A percentile compares a stretch with the other conserved stretches of the same genome.
Evolutionary conservation across 2,113 vertebrate genomes (phyloP).

Genomic region (Antigone vipio): DNA sequence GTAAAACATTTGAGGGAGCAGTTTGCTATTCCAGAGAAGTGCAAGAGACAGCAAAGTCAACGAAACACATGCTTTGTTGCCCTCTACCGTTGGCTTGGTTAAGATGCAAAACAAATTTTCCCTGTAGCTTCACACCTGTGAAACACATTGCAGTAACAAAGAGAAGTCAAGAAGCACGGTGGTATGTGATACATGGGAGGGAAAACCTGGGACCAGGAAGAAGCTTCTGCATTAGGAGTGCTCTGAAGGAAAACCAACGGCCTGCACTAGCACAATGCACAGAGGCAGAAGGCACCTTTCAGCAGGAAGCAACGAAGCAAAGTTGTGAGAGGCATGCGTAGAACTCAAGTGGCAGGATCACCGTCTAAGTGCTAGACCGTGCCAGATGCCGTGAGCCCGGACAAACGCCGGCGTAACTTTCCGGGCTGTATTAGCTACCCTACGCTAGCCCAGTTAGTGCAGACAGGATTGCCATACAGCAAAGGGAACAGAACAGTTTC

Average conservation of each 20-base stretch:
- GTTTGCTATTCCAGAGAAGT: not conserved
- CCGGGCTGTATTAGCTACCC: not conserved
- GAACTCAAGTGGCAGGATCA: not conserved
- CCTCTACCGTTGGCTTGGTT: not conserved
- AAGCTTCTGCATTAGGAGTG: not conserved
- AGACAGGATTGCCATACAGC: not conserved
- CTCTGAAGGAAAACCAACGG: not conserved
- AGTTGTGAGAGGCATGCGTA: not conserved
- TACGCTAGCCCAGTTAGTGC: fast-evolving
- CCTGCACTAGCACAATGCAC: not conserved
- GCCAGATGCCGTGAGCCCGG: not conserved
- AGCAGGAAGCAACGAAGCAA: fast-evolving
- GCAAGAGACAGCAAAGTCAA: not conserved
- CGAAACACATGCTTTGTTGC: not conserved
- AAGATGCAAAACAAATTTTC: not conserved
- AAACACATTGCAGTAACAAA: not conserved
- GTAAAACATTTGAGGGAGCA: not conserved
- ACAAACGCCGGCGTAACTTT: fast-evolving
- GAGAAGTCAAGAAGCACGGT: not conserved
- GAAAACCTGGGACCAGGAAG: not conserved
- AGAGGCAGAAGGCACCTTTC: not conserved
- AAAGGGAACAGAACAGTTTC: not conserved
- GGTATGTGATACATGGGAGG: not conserved
- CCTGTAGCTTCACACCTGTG: fast-evolving
- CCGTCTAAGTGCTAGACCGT: fast-evolving